Percentiles rank a stretch among this genome's conserved stretches.
phyloP scores from a whole-genome alignment of 2,797 vertebrate genomes.

The Chrysocyon brachyurus region DNA sequence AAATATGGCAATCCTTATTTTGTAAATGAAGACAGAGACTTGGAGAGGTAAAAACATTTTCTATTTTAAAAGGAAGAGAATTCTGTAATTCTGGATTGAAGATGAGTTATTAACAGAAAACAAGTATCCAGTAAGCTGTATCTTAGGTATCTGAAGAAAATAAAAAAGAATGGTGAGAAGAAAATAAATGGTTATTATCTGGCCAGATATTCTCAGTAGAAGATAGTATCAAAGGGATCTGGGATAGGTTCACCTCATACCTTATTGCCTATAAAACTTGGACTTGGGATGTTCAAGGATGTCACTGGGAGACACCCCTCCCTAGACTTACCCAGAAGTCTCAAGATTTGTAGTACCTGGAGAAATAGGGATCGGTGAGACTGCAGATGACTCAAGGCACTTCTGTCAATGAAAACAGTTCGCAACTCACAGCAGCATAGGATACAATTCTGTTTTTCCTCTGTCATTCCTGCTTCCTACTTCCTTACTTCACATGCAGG shows the following conservation, averaged over 20 bases:
- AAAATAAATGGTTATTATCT: not conserved
- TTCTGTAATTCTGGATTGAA: not conserved
- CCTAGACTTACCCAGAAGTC: not conserved
- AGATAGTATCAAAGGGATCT: not conserved
- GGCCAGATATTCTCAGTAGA: not conserved
- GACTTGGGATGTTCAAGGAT: not conserved
- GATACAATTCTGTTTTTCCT: not conserved
- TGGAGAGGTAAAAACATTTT: not conserved
- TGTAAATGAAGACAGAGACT: not conserved
- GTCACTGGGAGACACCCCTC: not conserved
- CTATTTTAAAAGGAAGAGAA: conserved; percentile 15
- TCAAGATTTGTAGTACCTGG: not conserved
- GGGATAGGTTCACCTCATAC: not conserved
- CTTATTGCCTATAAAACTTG: not conserved
- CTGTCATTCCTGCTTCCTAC: not conserved
- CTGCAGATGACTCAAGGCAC: not conserved
- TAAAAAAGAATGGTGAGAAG: not conserved
- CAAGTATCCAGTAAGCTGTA: not conserved
- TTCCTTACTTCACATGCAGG: not conserved
- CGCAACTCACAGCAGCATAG: not conserved
- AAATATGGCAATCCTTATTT: not conserved
- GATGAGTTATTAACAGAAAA: not conserved
- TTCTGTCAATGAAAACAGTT: not conserved
- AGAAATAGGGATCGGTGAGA: not conserved
- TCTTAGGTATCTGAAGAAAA: not conserved